phyloP scores from a whole-genome alignment of 2,113 vertebrate species.

The Heterochromis multidens region DNA sequence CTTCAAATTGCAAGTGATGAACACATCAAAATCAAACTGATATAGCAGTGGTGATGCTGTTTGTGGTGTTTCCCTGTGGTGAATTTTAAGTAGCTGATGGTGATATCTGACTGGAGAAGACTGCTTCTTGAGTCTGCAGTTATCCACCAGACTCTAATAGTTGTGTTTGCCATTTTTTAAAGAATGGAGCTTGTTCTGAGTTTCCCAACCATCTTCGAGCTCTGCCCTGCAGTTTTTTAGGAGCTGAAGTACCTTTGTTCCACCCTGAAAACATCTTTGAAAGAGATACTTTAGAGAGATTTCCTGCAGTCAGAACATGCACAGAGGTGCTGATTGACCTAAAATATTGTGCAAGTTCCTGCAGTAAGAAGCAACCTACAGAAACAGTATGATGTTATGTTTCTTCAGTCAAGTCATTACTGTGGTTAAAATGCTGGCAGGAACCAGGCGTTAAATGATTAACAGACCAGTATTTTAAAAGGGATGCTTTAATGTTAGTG shows the following conservation, averaged over 20 bases:
- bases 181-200: too few relatives aligned
- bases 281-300: neutral
- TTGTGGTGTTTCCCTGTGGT: neutral
- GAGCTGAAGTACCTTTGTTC: neutral
- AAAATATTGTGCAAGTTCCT: neutral
- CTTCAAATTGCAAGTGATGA: neutral
- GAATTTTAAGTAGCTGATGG: neutral
- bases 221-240: neutral
- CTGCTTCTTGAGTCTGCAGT: neutral
- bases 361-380: neutral
- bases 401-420: neutral
- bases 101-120: neutral
- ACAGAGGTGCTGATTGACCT: neutral
- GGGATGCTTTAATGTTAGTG: neutral
- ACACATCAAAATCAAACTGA: neutral
- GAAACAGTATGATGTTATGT: neutral
- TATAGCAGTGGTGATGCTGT: neutral
- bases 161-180: neutral
- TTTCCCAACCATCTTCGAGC: too few relatives aligned
- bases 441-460: neutral
- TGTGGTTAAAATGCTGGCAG: neutral
- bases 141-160: neutral
- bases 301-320: neutral
- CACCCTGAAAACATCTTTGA: neutral
- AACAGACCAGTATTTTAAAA: neutral